Conservation (phyloP, 1,140 invertebrate species). For the Orchesella cincta region DNA sequence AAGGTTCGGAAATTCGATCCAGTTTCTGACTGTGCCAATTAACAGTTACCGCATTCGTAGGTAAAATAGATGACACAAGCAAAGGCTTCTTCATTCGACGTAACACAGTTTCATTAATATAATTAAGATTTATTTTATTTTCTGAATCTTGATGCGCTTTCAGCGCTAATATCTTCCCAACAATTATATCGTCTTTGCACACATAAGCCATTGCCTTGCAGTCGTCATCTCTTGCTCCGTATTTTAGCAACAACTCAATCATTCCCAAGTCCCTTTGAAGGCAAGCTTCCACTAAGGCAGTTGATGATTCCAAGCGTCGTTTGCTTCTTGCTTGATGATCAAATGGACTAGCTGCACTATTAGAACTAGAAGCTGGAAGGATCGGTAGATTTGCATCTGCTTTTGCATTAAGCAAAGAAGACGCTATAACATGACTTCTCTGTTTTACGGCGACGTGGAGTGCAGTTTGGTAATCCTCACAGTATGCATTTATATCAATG, state of each 20-base stretch:
- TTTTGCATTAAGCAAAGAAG: constrained; percentile 68
- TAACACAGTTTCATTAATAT: constrained; percentile 48
- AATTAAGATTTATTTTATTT: constrained; percentile 50
- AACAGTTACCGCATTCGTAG: constrained; percentile 83
- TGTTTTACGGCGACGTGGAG: constrained; percentile 77
- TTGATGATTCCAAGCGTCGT: constrained; percentile 44
- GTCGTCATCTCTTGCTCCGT: constrained; percentile 85
- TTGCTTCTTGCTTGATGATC: constrained; percentile 28
- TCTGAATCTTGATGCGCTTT: constrained; percentile 60
- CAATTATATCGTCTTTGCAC: constrained; percentile 70
- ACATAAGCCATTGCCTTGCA: constrained; percentile 75
- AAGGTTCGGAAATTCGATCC: constrained; percentile 66
- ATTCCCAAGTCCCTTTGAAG: constrained; percentile 66
- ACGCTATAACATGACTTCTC: constrained; percentile 72
- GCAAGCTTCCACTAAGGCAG: constrained; percentile 74
- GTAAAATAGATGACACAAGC: constrained; percentile 68
- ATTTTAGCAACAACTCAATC: constrained; percentile 74
- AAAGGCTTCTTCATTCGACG: constrained; percentile 43
- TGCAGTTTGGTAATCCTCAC: constrained; percentile 74
- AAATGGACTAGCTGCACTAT: constrained; percentile 24
- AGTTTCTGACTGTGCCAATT: constrained; percentile 89
- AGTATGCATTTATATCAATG: constrained; percentile 72
- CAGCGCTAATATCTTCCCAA: constrained; percentile 73
- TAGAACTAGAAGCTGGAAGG: constrained; percentile 29
- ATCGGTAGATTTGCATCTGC: constrained; percentile 60